Conservation (phyloP, 2,113 vertebrate genomes). For the Sminthopsis crassicaudata region DNA sequence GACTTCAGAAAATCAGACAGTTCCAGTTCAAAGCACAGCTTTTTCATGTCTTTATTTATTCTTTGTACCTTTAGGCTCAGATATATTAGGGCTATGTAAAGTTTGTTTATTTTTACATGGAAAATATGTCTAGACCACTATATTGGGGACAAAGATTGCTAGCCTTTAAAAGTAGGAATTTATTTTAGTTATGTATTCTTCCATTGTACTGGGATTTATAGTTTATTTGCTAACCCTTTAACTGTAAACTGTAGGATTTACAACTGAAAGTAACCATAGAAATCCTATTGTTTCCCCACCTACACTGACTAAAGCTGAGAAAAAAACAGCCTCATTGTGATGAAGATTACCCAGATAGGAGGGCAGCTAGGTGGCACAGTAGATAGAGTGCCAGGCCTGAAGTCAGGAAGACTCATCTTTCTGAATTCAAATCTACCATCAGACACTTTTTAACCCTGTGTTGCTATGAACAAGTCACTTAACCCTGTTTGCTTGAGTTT, state of each 20-base stretch:
- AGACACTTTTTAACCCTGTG: neutral
- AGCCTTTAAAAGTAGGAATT: conserved; percentile 13
- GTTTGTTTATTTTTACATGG: conserved; percentile 6
- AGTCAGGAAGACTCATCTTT: neutral
- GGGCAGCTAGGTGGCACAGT: too few relatives aligned
- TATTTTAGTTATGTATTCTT: neutral
- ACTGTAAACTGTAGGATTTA: neutral
- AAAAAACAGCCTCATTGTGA: neutral
- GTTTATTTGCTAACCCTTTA: neutral
- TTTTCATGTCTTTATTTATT: neutral
- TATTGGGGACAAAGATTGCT: neutral
- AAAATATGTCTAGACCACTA: neutral
- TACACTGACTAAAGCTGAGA: neutral
- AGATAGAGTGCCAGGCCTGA: neutral
- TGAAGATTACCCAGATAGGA: neutral
- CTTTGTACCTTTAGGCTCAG: neutral
- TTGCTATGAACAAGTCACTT: neutral
- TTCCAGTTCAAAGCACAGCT: neutral
- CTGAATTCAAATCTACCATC: neutral
- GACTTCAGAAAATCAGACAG: neutral
- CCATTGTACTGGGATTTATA: neutral
- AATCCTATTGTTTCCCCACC: neutral
- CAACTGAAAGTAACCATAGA: neutral
- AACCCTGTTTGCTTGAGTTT: neutral
- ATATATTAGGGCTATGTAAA: neutral